These are phyloP conservation scores for Clangula hyemalis DNA, from an alignment of 2,797 vertebrate species.

Conservation along the genomic window DNA sequence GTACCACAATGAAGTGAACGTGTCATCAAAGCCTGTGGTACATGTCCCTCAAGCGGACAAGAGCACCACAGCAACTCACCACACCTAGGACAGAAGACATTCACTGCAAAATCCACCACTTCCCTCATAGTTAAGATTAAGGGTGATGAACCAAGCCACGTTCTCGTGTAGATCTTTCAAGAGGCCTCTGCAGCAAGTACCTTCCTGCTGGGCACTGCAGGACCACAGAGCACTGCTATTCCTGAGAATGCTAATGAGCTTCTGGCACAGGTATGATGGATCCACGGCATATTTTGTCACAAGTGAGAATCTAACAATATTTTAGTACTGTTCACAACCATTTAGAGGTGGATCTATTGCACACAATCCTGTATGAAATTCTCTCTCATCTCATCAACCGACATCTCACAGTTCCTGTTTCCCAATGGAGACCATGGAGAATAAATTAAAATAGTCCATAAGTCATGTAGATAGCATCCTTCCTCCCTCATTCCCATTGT, in stretches of 20 bases:
- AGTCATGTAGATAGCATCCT: neutral
- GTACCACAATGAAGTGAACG: neutral
- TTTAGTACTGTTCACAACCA: neutral
- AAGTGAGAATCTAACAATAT: neutral
- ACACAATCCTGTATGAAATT: neutral
- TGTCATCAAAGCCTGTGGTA: neutral
- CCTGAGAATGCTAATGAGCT: neutral
- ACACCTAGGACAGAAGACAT: neutral
- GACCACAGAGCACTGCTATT: neutral
- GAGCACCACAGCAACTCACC: rapidly evolving
- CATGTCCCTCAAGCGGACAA: rapidly evolving
- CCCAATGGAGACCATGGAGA: neutral
- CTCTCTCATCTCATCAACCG: too few species aligned
- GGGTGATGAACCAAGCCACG: neutral
- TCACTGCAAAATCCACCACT: neutral
- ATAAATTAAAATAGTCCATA: neutral
- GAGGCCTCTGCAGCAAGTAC: neutral
- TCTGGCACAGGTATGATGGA: neutral
- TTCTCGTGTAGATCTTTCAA: neutral
- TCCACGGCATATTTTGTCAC: neutral
- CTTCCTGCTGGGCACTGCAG: neutral
- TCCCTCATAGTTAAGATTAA: neutral
- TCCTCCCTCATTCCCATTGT: neutral
- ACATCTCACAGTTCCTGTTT: neutral
- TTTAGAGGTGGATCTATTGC: neutral